Evolutionary conservation across 2,113 vertebrate species (phyloP), one percentile per base, ranked within the genome.

Genomic region (Tinamus guttatus): DNA sequence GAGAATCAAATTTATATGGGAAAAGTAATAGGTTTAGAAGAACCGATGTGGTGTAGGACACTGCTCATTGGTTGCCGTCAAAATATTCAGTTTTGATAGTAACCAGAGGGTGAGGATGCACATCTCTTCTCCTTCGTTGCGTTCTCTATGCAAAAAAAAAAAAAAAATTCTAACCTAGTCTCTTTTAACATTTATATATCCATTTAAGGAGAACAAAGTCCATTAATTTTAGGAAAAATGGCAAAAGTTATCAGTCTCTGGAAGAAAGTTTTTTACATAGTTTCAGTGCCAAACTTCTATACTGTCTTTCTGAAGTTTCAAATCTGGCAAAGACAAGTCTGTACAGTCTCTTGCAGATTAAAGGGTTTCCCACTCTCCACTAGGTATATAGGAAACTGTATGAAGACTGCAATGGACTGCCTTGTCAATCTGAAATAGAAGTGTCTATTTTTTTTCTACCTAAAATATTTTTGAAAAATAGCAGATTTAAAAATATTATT

Each of bases 341-440:
- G 22, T 58, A 51, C 34, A 9, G 9, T 75, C 75, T 79, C 71
- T 91, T 79, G 5, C 19, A 67, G 34, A 56, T 25, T 51, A 8
- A 15, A 1, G 3, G 5, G 20, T 83, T 73, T 80, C 24, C 32
- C 40, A 16, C 10, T 30, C 7, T 6, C 38, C 1, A 1, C 3
- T 36, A 18, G 3, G 41, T 13, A 18, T 2, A 8, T 13, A 45
- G 27, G 11, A 38, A 80, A 9, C 9, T 19, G 18, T 19, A 19
- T 4, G 21, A 82, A 82, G 62, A 18, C 8, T 40, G 4, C 28
- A 68, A 17, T 34, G 13, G 6, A 13, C 79, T 8, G 1, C 32
- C 32, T 64, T n/a, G 19, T 65, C 19, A 43, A 56, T 73, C 8
- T 47, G 58, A 76, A 51, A 4, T 15, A 51, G 68, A 47, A 25